phyloP scores from a whole-genome alignment of 1,140 invertebrate genomes.

The Gonatopus flavifemur region DNA sequence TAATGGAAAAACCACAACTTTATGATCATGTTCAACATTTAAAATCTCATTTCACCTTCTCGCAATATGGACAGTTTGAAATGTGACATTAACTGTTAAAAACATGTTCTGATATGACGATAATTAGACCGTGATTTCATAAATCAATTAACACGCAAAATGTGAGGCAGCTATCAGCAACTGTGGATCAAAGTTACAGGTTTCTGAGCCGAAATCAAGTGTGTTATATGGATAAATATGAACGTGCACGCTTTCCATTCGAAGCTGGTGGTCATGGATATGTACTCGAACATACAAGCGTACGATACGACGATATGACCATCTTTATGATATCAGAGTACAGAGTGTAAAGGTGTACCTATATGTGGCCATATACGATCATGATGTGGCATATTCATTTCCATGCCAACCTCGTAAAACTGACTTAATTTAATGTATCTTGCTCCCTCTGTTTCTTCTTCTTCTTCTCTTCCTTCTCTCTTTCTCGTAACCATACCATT shows the following conservation, averaged over 20 bases:
- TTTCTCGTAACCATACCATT: constrained; percentile 1
- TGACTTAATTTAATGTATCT: constrained; percentile 47
- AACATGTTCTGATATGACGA: too few species aligned
- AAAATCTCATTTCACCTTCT: too few species aligned
- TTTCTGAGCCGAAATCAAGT: too few species aligned
- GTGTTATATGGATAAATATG: constrained; percentile 11
- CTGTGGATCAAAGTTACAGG: too few species aligned
- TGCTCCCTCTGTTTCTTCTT: constrained; percentile 6
- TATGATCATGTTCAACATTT: too few species aligned
- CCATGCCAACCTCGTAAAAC: constrained; percentile 47
- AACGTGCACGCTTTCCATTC: constrained; percentile 22
- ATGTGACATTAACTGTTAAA: too few species aligned
- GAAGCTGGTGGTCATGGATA: constrained; percentile 34
- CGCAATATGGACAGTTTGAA: too few species aligned
- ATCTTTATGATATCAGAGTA: constrained; percentile 48
- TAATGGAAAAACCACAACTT: too few species aligned
- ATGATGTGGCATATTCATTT: constrained; percentile 40
- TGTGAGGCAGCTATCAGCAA: too few species aligned
- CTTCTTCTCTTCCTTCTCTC: not conserved
- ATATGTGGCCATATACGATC: constrained; percentile 24
- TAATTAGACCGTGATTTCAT: too few species aligned
- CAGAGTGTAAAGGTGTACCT: constrained; percentile 35
- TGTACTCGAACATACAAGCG: too few species aligned
- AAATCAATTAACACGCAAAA: too few species aligned
- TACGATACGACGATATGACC: constrained; percentile 44